A percentile compares a stretch with the other conserved stretches of the same genome.
These are phyloP conservation scores for Ophion slaviceki DNA, from an alignment of 2,888 invertebrate species.

Conservation along the genomic window DNA sequence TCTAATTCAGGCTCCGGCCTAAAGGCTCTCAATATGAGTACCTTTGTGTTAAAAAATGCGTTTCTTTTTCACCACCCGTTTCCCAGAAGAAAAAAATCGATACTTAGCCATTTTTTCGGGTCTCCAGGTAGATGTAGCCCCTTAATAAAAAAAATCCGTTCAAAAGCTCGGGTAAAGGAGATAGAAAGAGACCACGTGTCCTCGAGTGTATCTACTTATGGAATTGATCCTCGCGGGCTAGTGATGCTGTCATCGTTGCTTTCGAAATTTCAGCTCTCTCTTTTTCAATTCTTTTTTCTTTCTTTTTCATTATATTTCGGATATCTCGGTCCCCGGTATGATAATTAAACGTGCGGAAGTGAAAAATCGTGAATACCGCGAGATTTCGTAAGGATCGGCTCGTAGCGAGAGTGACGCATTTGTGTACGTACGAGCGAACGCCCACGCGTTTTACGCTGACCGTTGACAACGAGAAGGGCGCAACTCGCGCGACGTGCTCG, in stretches of 20 bases:
- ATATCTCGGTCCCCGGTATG: constrained; percentile 30
- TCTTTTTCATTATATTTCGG: constrained; percentile 34
- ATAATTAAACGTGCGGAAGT: constrained; percentile 60
- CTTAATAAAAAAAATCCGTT: not conserved
- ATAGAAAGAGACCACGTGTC: constrained; percentile 31
- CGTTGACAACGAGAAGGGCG: constrained; percentile 21
- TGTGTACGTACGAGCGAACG: not conserved
- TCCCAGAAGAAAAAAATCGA: no score
- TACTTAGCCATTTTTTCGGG: no score
- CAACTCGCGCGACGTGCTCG: constrained; percentile 1
- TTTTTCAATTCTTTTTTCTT: not conserved
- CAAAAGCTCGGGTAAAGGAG: constrained; percentile 15
- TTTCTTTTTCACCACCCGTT: no score
- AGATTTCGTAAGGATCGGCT: constrained; percentile 55
- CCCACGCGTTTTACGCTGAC: not conserved
- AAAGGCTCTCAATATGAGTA: no score
- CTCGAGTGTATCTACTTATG: constrained; percentile 31
- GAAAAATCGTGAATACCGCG: constrained; percentile 45
- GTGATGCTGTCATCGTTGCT: constrained; percentile 25
- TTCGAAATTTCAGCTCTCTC: constrained; percentile 36
- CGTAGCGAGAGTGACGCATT: constrained; percentile 34
- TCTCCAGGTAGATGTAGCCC: no score
- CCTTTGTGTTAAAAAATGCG: no score
- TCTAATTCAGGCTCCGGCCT: no score
- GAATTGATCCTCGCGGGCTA: constrained; percentile 18